Evolutionary conservation across 2,888 invertebrate genomes (phyloP).

Genomic region (Andrena flavipes): DNA sequence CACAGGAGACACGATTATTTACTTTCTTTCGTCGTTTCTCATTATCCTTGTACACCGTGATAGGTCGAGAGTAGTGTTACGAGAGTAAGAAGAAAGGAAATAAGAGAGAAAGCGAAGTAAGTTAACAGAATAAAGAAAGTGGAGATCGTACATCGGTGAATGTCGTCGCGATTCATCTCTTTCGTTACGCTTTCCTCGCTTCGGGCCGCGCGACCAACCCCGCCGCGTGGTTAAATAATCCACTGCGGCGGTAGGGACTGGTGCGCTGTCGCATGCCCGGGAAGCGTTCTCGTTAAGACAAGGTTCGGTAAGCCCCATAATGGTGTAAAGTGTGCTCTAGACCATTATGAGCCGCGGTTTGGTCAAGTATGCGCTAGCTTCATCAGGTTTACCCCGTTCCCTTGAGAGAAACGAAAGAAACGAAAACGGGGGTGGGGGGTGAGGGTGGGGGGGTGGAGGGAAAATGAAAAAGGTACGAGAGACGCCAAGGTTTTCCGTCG

Average conservation of each 20-base stretch:
- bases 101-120: slow-evolving; percentile 65
- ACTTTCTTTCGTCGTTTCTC: not conserved
- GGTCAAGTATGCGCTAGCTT: slow-evolving; percentile 56
- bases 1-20: not conserved
- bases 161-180: not conserved
- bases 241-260: too few species aligned
- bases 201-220: slow-evolving; percentile 2
- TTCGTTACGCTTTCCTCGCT: not conserved
- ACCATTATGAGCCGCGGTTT: slow-evolving; percentile 29
- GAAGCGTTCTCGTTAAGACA: not conserved
- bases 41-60: not conserved
- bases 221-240: not conserved
- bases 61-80: slow-evolving; percentile 25
- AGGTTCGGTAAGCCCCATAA: not conserved
- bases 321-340: not conserved
- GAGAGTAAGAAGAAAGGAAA: slow-evolving; percentile 62
- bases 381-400: slow-evolving; percentile 46
- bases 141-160: slow-evolving; percentile 35
- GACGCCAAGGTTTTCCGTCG: slow-evolving; percentile 5
- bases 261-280: slow-evolving; percentile 10
- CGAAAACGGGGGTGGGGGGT: too few species aligned
- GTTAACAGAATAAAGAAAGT: slow-evolving; percentile 68
- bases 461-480: slow-evolving; percentile 15
- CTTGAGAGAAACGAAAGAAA: slow-evolving; percentile 24
- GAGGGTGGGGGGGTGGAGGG: too few species aligned